Evolutionary conservation across 2,113 vertebrate genomes (phyloP), one percentile per base, ranked within the genome.

Genomic region (Alexandromys fortis): DNA sequence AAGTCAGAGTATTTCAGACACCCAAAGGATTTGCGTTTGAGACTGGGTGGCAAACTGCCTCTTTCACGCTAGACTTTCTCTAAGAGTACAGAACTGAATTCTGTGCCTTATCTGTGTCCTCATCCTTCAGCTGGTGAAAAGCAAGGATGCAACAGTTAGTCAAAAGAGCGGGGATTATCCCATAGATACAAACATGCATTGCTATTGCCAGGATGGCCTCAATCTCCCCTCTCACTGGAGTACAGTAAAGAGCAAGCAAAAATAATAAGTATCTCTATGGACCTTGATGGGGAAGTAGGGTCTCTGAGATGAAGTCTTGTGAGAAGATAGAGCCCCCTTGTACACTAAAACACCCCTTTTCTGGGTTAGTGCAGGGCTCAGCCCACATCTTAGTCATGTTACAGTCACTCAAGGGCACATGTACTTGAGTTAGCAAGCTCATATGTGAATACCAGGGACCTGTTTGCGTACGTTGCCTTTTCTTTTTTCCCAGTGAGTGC

Each of bases 21-120:
- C 26, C 47, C 47, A 13, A 92, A 87, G 42, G 82, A 95, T 58
- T 95, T 22, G 30, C 35, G 95, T 94, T 92, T 78, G 92, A 63
- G 5, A 24, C n/a, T n/a, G 42, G 33, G 4, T 42, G 58, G 19
- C 7, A 14, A 87, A 86, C 65, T 82, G 14, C 92, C 16, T 47
- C 42, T 92, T 87, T 81, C 58, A 87, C 28, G 22, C 21, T n/a
- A 42, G 58, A 77, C 38, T 72, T 94, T 94, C 61, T 82, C 42
- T 19, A 22, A 55, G 58, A 89, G 5, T 0, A 33, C 3, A 4
- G 3, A 67, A 21, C 45, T 33, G 7, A 14, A 24, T 72, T 49
- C 42, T 81, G 13, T 77, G 65, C 67, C 61, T 49, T 58, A 11
- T 42, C 24, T 38, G 49, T 4, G 26, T 58, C 14, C 24, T 24